Base-by-base conservation (phyloP, 2,113 vertebrate genomes). In the Microcebus jonahi region DNA sequence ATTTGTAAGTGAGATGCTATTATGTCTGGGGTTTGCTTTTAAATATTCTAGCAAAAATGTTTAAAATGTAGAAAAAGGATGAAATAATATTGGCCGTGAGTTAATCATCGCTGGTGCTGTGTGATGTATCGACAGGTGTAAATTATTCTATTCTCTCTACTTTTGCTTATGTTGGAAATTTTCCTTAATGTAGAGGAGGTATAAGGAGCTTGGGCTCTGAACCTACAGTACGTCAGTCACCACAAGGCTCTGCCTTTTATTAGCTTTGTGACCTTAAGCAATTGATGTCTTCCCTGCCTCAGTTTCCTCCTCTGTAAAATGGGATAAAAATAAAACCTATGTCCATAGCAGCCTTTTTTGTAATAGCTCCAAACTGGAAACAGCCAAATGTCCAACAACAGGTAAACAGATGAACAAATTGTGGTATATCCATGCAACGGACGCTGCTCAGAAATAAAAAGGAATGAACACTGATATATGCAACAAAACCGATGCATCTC, bases 321-420 rank as follows among this genome's bases (percentile, higher is more conserved):
- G 31, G 27, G 5, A 6, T n/a, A 18, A 53, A 86, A 86, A 53
- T 70, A 75, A 94, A 93, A 23, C 12, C 55, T 20, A n/a, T 23
- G 15, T 61, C 65, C 10, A 68, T 25, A 48, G 17, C 20, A 36
- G 21, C n/a, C 45, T 96, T 61, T 61, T 90, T 67, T 65, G 65
- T 55, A 59, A 50, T 25, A 81, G 61, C 12, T 31, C 27, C 15
- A 87, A 87, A 82, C 48, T 27, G 39, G 92, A 94, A 90, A 79
- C 29, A 45, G 75, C 1, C 12, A 55, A 82, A n/a, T 21, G 29
- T 4, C 8, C 42, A 70, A 20, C 53, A 67, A 45, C 3, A 36
- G 39, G 12, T 45, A 55, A 76, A 13, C 2, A 29, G 21, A 42
- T 68, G 36, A 73, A 84, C 34, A 55, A 8, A 25, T 0, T 9